phyloP scores from a whole-genome alignment of 2,888 invertebrate species.

The Axea sp. region DNA sequence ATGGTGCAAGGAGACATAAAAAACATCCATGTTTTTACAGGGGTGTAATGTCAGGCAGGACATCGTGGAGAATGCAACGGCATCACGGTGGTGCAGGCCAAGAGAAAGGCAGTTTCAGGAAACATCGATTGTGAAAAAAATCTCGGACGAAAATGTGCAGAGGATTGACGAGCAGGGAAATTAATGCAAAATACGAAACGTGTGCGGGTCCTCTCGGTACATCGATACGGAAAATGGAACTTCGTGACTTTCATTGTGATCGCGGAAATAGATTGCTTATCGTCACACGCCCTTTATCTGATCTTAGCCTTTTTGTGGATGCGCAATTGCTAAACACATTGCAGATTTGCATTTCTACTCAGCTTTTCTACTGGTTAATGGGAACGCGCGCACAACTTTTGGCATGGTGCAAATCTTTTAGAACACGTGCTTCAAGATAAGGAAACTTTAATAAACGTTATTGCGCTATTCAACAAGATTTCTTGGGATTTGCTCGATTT shows the following conservation, averaged over 20 bases:
- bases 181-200: not conserved
- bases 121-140: slow-evolving; percentile 71
- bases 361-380: slow-evolving; percentile 13
- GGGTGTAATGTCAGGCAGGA: slow-evolving; percentile 71
- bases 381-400: slow-evolving; percentile 3
- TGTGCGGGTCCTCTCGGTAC: slow-evolving; percentile 5
- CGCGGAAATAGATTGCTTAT: slow-evolving; percentile 55
- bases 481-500: too few species aligned
- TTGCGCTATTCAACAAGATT: slow-evolving; percentile 20
- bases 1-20: slow-evolving; percentile 78
- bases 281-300: slow-evolving; percentile 31
- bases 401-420: slow-evolving; percentile 25
- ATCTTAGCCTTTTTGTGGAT: slow-evolving; percentile 34
- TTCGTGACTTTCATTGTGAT: slow-evolving; percentile 37
- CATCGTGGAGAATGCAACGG: slow-evolving; percentile 73
- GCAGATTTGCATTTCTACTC: slow-evolving; percentile 51
- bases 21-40: slow-evolving; percentile 75
- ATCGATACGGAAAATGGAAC: slow-evolving; percentile 42
- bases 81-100: slow-evolving; percentile 72
- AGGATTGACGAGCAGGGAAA: not conserved
- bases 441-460: slow-evolving; percentile 30
- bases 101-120: slow-evolving; percentile 73
- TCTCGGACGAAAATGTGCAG: slow-evolving; percentile 59
- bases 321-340: slow-evolving; percentile 28
- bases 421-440: slow-evolving; percentile 23